Base-by-base conservation (phyloP, 2,113 vertebrate species). In the Lampris megalopsis region DNA sequence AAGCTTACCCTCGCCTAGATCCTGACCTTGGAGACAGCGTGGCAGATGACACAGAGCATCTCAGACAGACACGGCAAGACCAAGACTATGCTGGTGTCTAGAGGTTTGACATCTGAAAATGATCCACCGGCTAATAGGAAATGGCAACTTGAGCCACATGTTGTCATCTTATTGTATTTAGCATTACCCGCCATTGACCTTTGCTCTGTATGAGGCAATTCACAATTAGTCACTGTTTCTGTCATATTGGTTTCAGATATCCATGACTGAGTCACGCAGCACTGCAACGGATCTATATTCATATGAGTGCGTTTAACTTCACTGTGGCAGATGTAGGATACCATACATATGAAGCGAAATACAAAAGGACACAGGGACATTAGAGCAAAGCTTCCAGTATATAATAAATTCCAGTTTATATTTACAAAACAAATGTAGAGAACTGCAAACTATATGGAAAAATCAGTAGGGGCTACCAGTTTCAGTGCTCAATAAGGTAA, bases 21-120 rank as follows among this genome's bases (percentile, higher is more conserved):
- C 50, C 63, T 85, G 88, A 92, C 91, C 89, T 91, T 90, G 89
- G 71, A 66, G 71, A 66, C 64, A 75, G 69, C 57, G 71, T 87
- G 86, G 86, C 79, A 83, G 86, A 87, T 77, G 81, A 86, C 68
- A 36, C 63, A 66, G 84, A 73, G 79, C 73, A 60, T 83, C 79
- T 81, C 58, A 40, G 77, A 77, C 73, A 80, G 77, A 68, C 68
- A 38, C 59, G 45, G 49, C 68, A 63, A 11, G 37, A 9, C 56
- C 24, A 58, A 59, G 72, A 60, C 47, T 65, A n/a, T 0, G 63
- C 63, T 1, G 58, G 48, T 73, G 80, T 87, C 67, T 36, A 0
- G 41, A 3, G 73, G 86, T 82, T 84, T 76, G 82, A 54, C 78
- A 71, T 85, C 71, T 73, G 36, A 77, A 64, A 84, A 77, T 73